A percentile compares a stretch with the other conserved stretches of the same genome.
phyloP scores from a whole-genome alignment of 2,797 vertebrate genomes.

The Iguana delicatissima region DNA sequence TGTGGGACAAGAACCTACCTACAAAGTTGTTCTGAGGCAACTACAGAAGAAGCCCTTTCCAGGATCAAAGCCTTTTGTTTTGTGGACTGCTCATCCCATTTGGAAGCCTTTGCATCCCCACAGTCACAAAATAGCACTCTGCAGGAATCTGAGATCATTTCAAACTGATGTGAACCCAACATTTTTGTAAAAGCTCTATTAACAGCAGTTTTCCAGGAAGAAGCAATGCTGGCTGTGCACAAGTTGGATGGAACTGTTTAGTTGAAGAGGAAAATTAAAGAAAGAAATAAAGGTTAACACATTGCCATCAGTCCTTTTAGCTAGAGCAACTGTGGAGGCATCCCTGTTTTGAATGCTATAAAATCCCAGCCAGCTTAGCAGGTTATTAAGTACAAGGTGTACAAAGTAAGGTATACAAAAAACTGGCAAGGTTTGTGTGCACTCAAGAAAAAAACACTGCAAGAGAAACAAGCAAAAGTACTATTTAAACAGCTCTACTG shows the following conservation, averaged over 20 bases:
- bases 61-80: background rate
- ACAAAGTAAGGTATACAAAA: background rate
- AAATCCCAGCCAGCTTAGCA: conserved; percentile 51
- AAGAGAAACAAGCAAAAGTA: conserved; percentile 43
- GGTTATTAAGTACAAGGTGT: conserved; percentile 44
- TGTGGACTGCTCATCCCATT: background rate
- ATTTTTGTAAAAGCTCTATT: background rate
- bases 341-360: conserved; percentile 23
- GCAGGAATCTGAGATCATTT: background rate
- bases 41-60: background rate
- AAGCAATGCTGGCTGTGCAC: background rate
- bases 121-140: background rate
- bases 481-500: conserved; percentile 37
- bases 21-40: background rate
- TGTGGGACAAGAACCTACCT: too few relatives aligned
- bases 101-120: background rate
- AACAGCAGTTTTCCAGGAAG: background rate
- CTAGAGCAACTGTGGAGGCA: conserved; percentile 24
- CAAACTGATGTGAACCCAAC: background rate
- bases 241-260: background rate
- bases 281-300: conserved; percentile 20
- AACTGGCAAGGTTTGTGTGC: conserved; percentile 23
- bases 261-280: too few relatives aligned
- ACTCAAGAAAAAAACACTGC: background rate
- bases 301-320: conserved; percentile 31